Evolutionary conservation across 2,113 vertebrate species (phyloP).

Genomic region (Anguilla rostrata): DNA sequence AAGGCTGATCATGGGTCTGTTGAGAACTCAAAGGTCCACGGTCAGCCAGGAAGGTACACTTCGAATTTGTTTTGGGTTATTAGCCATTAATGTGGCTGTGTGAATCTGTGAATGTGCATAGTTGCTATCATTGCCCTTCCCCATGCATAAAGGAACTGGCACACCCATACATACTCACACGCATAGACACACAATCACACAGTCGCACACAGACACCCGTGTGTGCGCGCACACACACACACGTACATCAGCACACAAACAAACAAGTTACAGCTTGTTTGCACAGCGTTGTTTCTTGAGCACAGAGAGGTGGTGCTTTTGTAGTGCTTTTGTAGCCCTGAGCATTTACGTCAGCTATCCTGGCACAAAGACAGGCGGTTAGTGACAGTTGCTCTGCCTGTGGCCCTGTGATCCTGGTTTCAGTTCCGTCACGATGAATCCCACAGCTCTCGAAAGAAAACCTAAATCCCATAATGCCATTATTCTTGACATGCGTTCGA

Average conservation of each 20-base stretch:
- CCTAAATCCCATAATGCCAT: neutral
- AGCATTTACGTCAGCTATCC: slow-evolving; percentile 6
- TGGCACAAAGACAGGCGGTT: neutral
- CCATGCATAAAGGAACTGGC: no score
- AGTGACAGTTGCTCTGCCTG: no score
- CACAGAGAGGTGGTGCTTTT: neutral
- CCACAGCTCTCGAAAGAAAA: neutral
- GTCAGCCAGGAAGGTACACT: neutral
- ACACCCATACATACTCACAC: no score
- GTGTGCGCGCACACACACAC: neutral
- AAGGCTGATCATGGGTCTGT: neutral
- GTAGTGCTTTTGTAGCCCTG: neutral
- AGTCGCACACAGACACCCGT: no score
- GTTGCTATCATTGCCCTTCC: no score
- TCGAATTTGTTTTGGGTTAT: neutral
- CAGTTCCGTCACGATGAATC: neutral
- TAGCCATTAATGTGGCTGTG: neutral
- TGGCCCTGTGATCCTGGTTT: no score
- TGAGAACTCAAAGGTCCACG: no score
- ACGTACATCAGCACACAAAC: neutral
- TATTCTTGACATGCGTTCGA: neutral
- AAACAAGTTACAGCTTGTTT: neutral
- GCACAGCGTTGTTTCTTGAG: neutral
- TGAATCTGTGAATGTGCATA: no score
- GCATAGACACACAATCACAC: no score